These are phyloP conservation scores for Euphonia xanthogaster DNA, from an alignment of 2,797 vertebrate genomes.

Conservation along the genomic window DNA sequence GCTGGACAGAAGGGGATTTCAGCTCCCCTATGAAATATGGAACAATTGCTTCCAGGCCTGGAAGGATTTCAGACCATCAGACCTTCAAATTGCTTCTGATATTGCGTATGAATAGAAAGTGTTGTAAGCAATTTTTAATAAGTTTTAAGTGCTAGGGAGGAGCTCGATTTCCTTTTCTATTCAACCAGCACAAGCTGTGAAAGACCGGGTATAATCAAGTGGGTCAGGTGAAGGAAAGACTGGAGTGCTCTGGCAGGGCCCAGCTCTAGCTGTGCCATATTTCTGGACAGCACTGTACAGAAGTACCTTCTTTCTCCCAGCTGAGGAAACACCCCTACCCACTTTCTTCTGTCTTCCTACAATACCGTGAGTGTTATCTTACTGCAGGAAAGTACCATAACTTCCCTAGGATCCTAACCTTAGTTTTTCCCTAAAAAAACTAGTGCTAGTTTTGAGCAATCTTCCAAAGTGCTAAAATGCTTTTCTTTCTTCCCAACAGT, in stretches of 20 bases:
- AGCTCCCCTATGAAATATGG: not conserved
- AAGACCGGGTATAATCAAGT: not conserved
- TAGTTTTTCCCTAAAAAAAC: not conserved
- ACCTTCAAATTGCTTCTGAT: slow-evolving; percentile 31
- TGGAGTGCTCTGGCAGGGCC: not conserved
- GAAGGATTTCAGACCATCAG: not conserved
- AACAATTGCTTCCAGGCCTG: slow-evolving; percentile 4
- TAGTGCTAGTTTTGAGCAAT: not conserved
- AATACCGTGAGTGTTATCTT: accelerated
- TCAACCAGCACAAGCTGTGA: not conserved
- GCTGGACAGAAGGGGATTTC: not conserved
- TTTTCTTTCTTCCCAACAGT: not conserved
- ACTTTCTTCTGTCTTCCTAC: not conserved
- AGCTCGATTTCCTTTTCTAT: not conserved
- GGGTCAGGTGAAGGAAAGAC: not conserved
- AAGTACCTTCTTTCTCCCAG: not conserved
- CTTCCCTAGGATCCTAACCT: not conserved
- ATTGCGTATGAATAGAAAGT: not conserved
- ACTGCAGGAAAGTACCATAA: not conserved
- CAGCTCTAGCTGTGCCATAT: accelerated
- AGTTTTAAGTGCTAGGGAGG: not conserved
- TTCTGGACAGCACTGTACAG: not conserved
- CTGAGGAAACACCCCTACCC: not conserved
- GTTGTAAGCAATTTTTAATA: not conserved
- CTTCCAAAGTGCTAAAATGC: not conserved